Evolutionary conservation across 1,140 invertebrate genomes (phyloP).

Genomic region (Heliconius melpomene): DNA sequence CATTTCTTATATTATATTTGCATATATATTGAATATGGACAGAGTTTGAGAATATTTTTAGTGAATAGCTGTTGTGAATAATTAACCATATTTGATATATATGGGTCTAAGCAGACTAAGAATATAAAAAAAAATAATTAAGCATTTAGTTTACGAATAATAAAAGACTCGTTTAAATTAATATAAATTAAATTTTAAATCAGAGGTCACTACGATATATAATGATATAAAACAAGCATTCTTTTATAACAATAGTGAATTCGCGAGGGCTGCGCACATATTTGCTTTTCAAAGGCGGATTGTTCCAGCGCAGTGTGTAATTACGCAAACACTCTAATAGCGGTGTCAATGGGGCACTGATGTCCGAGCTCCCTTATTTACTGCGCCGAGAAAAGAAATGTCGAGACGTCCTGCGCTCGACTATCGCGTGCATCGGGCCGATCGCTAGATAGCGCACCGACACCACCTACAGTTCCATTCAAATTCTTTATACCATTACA

Average conservation of each 20-base stretch:
- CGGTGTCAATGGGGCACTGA: conserved; percentile 46
- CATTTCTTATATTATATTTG: neutral
- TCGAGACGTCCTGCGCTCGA: conserved; percentile 58
- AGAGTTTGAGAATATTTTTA: neutral
- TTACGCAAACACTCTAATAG: conserved; percentile 71
- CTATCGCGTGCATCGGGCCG: conserved; percentile 61
- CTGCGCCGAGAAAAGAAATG: conserved; percentile 65
- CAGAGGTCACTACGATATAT: neutral
- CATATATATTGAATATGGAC: neutral
- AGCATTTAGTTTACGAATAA: neutral
- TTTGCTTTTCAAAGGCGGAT: conserved; percentile 60
- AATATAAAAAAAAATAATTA: no score
- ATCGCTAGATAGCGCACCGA: conserved; percentile 48
- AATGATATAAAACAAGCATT: conserved; percentile 26
- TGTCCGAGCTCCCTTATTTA: conserved; percentile 56
- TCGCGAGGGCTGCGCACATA: conserved; percentile 48
- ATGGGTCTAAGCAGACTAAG: no score
- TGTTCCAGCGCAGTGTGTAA: conserved; percentile 51
- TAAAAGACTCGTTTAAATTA: neutral
- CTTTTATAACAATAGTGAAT: conserved; percentile 56
- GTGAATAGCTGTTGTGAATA: neutral
- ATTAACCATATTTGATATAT: neutral
- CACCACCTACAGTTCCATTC: conserved; percentile 53
- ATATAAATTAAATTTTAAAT: no score
- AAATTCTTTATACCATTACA: conserved; percentile 47